A percentile compares a stretch with the other conserved stretches of the same genome.
These are phyloP conservation scores for Clarias macrocephalus DNA, from an alignment of 2,113 vertebrate genomes.

Conservation along the genomic window DNA sequence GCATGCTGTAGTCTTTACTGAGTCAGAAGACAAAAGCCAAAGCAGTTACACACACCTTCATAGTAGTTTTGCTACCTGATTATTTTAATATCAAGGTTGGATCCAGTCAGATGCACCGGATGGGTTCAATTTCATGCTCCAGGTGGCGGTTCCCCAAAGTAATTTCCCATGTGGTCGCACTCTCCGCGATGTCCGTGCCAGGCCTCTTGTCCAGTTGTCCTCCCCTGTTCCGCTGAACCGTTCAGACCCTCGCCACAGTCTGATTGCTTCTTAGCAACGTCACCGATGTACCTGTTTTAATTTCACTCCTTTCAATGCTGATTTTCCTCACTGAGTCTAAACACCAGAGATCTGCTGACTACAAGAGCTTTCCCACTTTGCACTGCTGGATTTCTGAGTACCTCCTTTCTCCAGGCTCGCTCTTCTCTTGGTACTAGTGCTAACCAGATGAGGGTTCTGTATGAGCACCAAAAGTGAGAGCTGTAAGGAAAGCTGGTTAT, in stretches of 20 bases:
- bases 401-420: background rate
- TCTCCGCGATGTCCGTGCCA: slow-evolving; percentile 28
- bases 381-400: background rate
- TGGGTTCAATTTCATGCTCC: slow-evolving; percentile 80
- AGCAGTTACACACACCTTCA: slow-evolving; percentile 45
- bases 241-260: slow-evolving; percentile 13
- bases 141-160: slow-evolving; percentile 62
- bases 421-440: background rate
- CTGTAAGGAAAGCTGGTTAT: background rate
- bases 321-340: slow-evolving; percentile 34
- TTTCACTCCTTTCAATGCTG: slow-evolving; percentile 41
- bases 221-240: slow-evolving; percentile 18
- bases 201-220: slow-evolving; percentile 23
- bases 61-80: slow-evolving; percentile 66
- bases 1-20: background rate
- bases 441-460: background rate
- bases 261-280: slow-evolving; percentile 41
- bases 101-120: slow-evolving; percentile 66
- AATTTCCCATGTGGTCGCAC: slow-evolving; percentile 74
- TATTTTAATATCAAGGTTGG: slow-evolving; percentile 69
- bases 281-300: slow-evolving; percentile 20
- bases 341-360: slow-evolving; percentile 33
- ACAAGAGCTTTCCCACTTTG: slow-evolving; percentile 13
- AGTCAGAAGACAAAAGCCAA: slow-evolving; percentile 54
- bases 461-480: background rate